phyloP scores from a whole-genome alignment of 2,797 vertebrate genomes.

The Brotula barbata region DNA sequence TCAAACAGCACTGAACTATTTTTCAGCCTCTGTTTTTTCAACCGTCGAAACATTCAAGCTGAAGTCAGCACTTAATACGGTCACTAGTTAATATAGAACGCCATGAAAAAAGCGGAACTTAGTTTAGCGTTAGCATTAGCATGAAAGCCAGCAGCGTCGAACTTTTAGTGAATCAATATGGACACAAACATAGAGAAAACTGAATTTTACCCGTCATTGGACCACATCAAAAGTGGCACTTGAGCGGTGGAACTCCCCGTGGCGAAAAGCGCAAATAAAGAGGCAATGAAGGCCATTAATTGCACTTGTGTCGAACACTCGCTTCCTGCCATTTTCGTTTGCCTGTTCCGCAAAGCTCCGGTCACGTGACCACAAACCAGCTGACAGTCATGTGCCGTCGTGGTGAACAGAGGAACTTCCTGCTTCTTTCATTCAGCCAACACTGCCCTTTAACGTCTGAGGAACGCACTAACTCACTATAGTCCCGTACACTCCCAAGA shows the following conservation, averaged over 20 bases:
- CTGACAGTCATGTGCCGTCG: conserved; percentile 71
- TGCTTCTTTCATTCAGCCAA: conserved; percentile 30
- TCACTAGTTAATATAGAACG: not conserved
- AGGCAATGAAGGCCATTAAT: conserved; percentile 27
- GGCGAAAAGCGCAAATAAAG: conserved; percentile 51
- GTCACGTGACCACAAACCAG: conserved; percentile 71
- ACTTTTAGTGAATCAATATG: not conserved
- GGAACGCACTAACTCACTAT: too few relatives aligned
- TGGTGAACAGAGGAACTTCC: conserved; percentile 43
- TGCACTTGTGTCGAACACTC: not conserved
- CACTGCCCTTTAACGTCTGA: too few relatives aligned
- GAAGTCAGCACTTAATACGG: not conserved
- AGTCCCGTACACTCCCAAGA: too few relatives aligned
- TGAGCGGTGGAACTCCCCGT: conserved; percentile 66
- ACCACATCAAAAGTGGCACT: conserved; percentile 87
- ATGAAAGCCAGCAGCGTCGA: not conserved
- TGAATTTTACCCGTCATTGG: conserved; percentile 78
- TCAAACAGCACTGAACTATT: too few relatives aligned
- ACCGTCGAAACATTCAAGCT: not conserved
- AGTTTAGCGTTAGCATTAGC: conserved; percentile 61
- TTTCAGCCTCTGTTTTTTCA: too few relatives aligned
- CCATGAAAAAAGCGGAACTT: not conserved
- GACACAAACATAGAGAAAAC: not conserved
- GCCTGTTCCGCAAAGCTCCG: conserved; percentile 46
- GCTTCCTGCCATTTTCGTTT: conserved; percentile 62